These are phyloP conservation scores for Dallia pectoralis DNA, from an alignment of 2,797 vertebrate species.

Conservation along the genomic window DNA sequence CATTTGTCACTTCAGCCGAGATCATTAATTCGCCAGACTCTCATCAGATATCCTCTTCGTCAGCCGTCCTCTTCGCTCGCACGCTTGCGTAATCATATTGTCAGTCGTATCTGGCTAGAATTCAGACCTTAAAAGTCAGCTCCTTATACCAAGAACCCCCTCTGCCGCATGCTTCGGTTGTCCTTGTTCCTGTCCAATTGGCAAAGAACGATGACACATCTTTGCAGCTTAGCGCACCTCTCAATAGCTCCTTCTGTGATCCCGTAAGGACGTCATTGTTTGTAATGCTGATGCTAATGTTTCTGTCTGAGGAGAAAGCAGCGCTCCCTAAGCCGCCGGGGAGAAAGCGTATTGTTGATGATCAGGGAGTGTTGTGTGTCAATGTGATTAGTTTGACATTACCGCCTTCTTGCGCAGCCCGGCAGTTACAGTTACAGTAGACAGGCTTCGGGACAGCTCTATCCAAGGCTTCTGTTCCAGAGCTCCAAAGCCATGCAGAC, in stretches of 20 bases:
- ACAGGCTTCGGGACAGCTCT: constrained; percentile 46
- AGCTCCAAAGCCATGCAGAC: constrained; percentile 1
- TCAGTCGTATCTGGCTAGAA: constrained; percentile 59
- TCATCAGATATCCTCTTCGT: constrained; percentile 29
- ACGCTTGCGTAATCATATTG: constrained; percentile 51
- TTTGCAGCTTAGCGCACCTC: constrained; percentile 59
- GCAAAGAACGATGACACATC: constrained; percentile 60
- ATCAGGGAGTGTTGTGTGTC: constrained; percentile 68
- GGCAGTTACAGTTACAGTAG: constrained; percentile 56
- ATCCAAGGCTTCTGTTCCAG: constrained; percentile 30
- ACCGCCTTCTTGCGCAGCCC: constrained; percentile 67
- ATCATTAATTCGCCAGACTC: background rate
- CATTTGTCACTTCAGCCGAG: constrained; percentile 24
- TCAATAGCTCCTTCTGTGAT: constrained; percentile 61
- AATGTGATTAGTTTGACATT: constrained; percentile 77
- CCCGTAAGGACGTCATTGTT: constrained; percentile 71
- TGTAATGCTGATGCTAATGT: constrained; percentile 65
- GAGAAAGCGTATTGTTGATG: constrained; percentile 36
- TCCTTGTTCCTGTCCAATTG: constrained; percentile 54
- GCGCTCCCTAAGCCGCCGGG: constrained; percentile 60
- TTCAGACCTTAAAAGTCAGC: constrained; percentile 59
- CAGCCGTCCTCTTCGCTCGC: constrained; percentile 39
- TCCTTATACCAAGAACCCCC: constrained; percentile 24
- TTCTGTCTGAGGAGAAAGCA: constrained; percentile 54
- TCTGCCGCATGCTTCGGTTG: constrained; percentile 41